A percentile compares a stretch with the other conserved stretches of the same genome.
phyloP scores from a whole-genome alignment of 2,797 vertebrate genomes.

The Lithobates pipiens region DNA sequence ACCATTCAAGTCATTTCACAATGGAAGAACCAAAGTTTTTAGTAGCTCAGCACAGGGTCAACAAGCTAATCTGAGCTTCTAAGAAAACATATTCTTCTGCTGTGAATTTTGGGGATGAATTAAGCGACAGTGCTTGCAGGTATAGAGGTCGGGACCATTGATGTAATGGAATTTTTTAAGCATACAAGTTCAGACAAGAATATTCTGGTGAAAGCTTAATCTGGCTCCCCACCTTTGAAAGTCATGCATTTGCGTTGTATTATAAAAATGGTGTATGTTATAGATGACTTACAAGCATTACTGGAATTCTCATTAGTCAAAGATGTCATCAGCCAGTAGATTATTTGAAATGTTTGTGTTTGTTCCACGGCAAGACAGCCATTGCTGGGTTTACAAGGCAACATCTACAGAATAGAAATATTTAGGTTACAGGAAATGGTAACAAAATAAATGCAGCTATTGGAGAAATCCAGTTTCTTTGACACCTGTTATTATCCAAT shows the following conservation, averaged over 20 bases:
- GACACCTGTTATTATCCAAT: no score
- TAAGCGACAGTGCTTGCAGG: background rate
- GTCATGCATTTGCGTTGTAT: background rate
- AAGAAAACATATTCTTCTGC: no score
- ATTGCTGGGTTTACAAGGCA: slow-evolving; percentile 9
- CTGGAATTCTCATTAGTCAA: slow-evolving; percentile 22
- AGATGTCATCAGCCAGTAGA: slow-evolving; percentile 37
- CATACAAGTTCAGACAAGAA: background rate
- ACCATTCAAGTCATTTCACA: no score
- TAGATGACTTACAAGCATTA: slow-evolving; percentile 46
- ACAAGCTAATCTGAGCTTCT: background rate
- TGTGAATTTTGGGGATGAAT: background rate
- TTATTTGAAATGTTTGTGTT: slow-evolving; percentile 1
- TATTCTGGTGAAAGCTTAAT: background rate
- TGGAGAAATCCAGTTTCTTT: no score
- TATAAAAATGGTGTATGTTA: background rate
- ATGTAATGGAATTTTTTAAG: background rate
- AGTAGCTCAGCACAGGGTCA: no score
- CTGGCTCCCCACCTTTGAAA: no score
- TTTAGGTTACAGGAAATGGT: background rate
- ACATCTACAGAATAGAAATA: slow-evolving; percentile 19
- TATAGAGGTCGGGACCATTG: background rate
- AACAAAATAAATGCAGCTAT: background rate
- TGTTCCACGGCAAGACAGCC: background rate
- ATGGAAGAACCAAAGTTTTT: no score